A percentile compares a stretch with the other conserved stretches of the same genome.
Evolutionary conservation across 1,140 invertebrate species (phyloP).

Genomic region (Atopsyche davidsoni): DNA sequence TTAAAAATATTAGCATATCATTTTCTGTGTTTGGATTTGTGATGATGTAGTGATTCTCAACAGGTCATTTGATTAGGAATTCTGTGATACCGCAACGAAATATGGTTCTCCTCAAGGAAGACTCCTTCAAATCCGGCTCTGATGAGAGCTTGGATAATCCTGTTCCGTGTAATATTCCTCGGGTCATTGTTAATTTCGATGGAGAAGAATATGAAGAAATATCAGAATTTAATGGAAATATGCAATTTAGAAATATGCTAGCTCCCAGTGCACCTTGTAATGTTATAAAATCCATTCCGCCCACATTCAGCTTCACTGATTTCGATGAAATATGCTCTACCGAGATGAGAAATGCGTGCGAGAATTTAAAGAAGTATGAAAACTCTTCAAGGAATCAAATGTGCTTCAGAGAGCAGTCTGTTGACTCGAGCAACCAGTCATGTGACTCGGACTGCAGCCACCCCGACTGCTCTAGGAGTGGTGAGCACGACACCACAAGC

Average conservation of each 20-base stretch:
- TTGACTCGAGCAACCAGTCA: slow-evolving; percentile 25
- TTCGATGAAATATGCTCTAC: slow-evolving; percentile 13
- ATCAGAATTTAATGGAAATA: no score
- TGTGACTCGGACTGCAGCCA: slow-evolving; percentile 26
- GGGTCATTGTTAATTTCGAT: slow-evolving; percentile 40
- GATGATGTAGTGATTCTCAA: no score
- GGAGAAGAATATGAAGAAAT: slow-evolving; percentile 39
- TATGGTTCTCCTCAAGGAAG: slow-evolving; percentile 31
- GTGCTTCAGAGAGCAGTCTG: slow-evolving; percentile 23
- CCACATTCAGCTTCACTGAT: slow-evolving; percentile 20
- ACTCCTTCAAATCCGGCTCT: slow-evolving; percentile 44
- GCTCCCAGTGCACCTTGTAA: no score
- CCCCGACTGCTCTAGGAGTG: slow-evolving; percentile 14
- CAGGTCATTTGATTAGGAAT: no score
- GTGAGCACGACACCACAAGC: not conserved
- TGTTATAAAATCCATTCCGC: slow-evolving; percentile 12
- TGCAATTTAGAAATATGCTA: no score
- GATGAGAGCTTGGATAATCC: slow-evolving; percentile 40
- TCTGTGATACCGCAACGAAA: no score
- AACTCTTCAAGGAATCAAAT: slow-evolving; percentile 3
- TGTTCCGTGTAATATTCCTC: slow-evolving; percentile 40
- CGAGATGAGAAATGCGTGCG: slow-evolving; percentile 10
- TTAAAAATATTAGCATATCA: no score
- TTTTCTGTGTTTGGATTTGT: no score
- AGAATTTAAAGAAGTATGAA: slow-evolving; percentile 7